Conservation (phyloP, 1,140 invertebrate genomes). For the Mycetomoellerius zeteki region DNA sequence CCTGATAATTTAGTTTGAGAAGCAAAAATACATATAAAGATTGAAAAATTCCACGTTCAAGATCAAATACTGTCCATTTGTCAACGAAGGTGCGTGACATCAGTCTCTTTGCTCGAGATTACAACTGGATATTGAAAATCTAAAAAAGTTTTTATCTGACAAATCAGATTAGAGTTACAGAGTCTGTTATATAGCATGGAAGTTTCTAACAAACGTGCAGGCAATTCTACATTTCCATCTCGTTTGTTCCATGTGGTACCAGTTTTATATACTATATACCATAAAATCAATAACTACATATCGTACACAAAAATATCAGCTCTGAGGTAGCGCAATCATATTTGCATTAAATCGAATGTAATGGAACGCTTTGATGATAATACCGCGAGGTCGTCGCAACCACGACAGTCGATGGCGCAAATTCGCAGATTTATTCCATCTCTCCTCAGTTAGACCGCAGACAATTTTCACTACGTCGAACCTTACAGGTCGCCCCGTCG, state of each 20-base stretch:
- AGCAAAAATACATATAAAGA: slow-evolving; percentile 36
- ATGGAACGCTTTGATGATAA: slow-evolving; percentile 55
- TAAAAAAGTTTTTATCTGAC: slow-evolving; percentile 42
- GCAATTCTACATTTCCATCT: slow-evolving; percentile 23
- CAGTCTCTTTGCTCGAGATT: slow-evolving; percentile 41
- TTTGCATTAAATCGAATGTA: slow-evolving; percentile 56
- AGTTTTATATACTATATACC: not conserved
- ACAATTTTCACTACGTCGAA: slow-evolving; percentile 55
- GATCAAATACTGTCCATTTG: slow-evolving; percentile 7
- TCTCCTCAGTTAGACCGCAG: slow-evolving; percentile 35
- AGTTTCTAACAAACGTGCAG: slow-evolving; percentile 7
- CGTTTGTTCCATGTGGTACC: slow-evolving; percentile 1
- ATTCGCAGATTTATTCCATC: slow-evolving; percentile 53
- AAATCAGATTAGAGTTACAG: not conserved
- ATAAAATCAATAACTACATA: slow-evolving; percentile 31
- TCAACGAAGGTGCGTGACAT: slow-evolving; percentile 51
- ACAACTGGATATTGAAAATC: slow-evolving; percentile 44
- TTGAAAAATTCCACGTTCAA: slow-evolving; percentile 28
- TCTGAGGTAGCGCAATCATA: slow-evolving; percentile 43
- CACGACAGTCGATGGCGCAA: slow-evolving; percentile 22
- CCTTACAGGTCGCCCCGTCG: slow-evolving; percentile 28
- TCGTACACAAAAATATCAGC: slow-evolving; percentile 36
- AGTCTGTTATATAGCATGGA: not conserved
- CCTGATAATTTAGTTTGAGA: slow-evolving; percentile 33
- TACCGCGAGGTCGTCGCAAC: slow-evolving; percentile 38